Base-by-base conservation (phyloP, 2,113 vertebrate species). In the Platichthys stellatus region DNA sequence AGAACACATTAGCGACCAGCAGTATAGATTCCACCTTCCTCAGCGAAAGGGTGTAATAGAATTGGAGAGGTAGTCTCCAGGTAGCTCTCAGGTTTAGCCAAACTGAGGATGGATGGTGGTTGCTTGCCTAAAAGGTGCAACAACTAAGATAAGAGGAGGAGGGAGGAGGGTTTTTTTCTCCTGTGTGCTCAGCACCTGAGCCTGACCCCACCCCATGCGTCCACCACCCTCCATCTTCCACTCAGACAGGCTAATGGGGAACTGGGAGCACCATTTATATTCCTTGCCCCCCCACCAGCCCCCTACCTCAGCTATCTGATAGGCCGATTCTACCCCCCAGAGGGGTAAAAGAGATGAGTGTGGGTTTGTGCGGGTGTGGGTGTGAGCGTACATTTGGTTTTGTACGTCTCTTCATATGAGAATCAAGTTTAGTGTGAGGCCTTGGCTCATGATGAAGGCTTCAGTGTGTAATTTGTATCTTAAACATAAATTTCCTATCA, bases 231-330 rank as follows among this genome's bases (percentile, higher is more conserved):
- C 73, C 63, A 69, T 82, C 78, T 76, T 72, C 79, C 69, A 59
- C 85, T 86, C 86, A 86, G 78, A 84, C 85, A 86, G 82, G 87
- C 82, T 89, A 89, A 90, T 88, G 81, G 74, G 65, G 77, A 80
- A 63, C 51, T 40, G 67, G 79, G 69, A 76, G 64, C 61, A 21
- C 71, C 80, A 83, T 87, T 89, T 88, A 78, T 88, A 87, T 88
- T 81, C 74, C 69, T 61, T n/a, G 26, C 26, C 74, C 77, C 69
- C 85, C 85, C 67, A 78, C 76, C 45, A 49, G 69, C 72, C 82
- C 64, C 61, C 26, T 78, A 57, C 83, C 68, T 80, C 83, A 81
- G 80, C 82, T 88, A 83, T 74, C 67, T 31, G 71, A 86, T 35
- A 59, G 79, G 71, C 74, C 40, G 13, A 43, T 63, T 75, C 63